phyloP scores from a whole-genome alignment of 1,140 invertebrate species.

The Cydia strobilella region DNA sequence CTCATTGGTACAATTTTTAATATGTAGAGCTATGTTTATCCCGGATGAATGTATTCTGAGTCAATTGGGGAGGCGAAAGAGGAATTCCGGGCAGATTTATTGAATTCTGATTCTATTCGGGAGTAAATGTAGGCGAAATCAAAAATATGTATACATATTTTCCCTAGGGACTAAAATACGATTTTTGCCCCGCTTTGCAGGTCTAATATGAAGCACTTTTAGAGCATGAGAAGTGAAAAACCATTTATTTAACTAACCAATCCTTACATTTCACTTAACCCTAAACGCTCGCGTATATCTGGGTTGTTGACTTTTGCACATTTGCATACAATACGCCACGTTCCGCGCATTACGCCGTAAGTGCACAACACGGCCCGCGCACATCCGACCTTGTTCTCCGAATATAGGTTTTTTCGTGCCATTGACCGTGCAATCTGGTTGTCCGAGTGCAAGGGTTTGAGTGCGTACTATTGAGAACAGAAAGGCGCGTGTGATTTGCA shows the following conservation, averaged over 20 bases:
- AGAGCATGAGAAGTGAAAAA: too few relatives aligned
- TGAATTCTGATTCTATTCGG: too few relatives aligned
- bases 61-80: too few relatives aligned
- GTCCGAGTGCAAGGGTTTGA: conserved; percentile 21
- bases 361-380: conserved; percentile 36
- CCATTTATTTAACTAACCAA: neutral
- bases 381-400: conserved; percentile 15
- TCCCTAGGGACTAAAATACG: too few relatives aligned
- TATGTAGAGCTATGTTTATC: too few relatives aligned
- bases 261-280: neutral
- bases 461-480: neutral
- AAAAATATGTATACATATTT: too few relatives aligned
- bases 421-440: conserved; percentile 6
- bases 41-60: too few relatives aligned
- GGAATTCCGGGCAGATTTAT: too few relatives aligned
- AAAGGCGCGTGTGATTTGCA: neutral
- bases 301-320: conserved; percentile 37
- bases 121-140: too few relatives aligned
- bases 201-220: too few relatives aligned
- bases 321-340: conserved; percentile 49
- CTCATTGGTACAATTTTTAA: too few relatives aligned
- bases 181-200: too few relatives aligned
- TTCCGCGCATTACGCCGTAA: conserved; percentile 37
- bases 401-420: conserved; percentile 5
- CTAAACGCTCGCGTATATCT: conserved; percentile 14